A percentile compares a stretch with the other conserved stretches of the same genome.
These are phyloP conservation scores for Fulmarus glacialis DNA, from an alignment of 2,113 vertebrate genomes.

Conservation along the genomic window DNA sequence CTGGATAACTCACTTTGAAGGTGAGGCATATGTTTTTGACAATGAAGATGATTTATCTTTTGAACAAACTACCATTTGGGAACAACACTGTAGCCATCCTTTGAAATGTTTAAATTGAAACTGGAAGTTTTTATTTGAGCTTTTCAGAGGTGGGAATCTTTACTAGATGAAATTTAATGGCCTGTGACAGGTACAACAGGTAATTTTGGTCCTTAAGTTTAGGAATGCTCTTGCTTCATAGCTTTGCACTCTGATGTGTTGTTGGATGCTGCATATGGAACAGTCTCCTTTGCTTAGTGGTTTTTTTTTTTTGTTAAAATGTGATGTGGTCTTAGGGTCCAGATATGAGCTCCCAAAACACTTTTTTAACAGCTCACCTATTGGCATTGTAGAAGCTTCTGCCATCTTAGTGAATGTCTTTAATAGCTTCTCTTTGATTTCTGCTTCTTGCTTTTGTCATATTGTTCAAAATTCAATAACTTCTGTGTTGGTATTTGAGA, in stretches of 20 bases:
- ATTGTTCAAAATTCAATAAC: neutral
- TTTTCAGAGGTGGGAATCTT: neutral
- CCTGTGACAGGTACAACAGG: neutral
- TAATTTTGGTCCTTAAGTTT: neutral
- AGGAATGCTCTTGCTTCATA: neutral
- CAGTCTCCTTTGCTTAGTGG: neutral
- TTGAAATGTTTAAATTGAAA: neutral
- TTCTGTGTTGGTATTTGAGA: neutral
- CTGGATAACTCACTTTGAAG: neutral
- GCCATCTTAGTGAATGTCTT: neutral
- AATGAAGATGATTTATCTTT: neutral
- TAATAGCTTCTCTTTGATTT: neutral
- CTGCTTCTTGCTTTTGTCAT: neutral
- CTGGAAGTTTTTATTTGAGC: neutral
- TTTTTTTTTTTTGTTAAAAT: neutral
- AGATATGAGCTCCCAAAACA: neutral
- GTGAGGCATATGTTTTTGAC: neutral
- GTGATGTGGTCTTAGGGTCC: neutral
- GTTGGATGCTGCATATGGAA: neutral
- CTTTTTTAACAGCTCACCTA: neutral
- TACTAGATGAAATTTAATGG: neutral
- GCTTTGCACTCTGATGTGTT: neutral
- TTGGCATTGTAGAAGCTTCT: neutral
- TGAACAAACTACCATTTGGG: neutral
- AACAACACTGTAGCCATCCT: neutral